Percentiles rank a stretch among this genome's conserved stretches.
These are phyloP conservation scores for Pituophis catenifer DNA, from an alignment of 2,113 vertebrate species.

Conservation along the genomic window DNA sequence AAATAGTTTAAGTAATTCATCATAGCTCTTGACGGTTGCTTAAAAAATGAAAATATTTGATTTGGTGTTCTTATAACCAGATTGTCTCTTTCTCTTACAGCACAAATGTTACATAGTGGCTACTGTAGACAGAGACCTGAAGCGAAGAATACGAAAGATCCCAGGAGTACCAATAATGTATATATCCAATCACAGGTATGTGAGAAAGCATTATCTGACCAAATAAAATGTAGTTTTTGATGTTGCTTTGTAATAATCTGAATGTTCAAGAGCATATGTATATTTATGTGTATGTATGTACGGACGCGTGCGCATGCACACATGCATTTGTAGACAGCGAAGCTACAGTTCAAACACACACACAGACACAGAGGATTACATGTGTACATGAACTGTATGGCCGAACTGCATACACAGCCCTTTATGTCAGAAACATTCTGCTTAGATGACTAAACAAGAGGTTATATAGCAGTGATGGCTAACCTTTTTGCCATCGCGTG, in stretches of 20 bases:
- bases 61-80: background rate
- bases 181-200: conserved; percentile 95
- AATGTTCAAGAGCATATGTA: background rate
- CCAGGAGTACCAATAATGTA: conserved; percentile 99
- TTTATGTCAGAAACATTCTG: background rate
- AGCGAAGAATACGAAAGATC: conserved; percentile 92
- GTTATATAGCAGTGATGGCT: background rate
- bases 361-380: background rate
- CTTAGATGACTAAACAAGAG: background rate
- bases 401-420: background rate
- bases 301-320: fast-evolving
- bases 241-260: background rate
- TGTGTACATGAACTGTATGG: background rate
- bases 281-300: background rate
- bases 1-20: background rate
- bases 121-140: conserved; percentile 95
- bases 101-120: conserved; percentile 99
- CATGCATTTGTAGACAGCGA: background rate
- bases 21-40: background rate
- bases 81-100: conserved; percentile 58
- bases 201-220: background rate
- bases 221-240: background rate
- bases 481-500: no score
- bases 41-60: background rate
- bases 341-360: background rate